phyloP scores from a whole-genome alignment of 2,113 vertebrate genomes.

The Neogobius melanostomus region DNA sequence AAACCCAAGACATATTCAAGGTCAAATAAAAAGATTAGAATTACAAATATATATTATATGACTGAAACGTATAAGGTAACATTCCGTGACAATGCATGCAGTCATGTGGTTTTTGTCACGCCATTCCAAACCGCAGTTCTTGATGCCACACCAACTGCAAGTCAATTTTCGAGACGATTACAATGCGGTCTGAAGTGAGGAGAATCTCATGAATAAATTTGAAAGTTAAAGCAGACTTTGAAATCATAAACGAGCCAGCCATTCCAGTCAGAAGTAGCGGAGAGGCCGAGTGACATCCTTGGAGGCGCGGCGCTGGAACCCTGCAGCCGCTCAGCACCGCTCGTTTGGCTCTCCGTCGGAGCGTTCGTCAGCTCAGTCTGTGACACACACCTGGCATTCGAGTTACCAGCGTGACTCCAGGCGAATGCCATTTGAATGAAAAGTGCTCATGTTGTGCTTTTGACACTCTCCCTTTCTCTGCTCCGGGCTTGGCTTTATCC shows the following conservation, averaged over 20 bases:
- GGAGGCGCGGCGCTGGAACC: not conserved
- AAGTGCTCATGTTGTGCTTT: not conserved
- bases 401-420: not conserved
- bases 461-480: not conserved
- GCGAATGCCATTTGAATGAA: not conserved
- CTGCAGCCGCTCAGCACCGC: not conserved
- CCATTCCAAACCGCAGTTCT: not conserved
- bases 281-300: not conserved
- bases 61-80: not conserved
- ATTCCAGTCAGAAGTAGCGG: not conserved
- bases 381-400: constrained; percentile 7
- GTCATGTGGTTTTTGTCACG: not conserved
- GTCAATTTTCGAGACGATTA: not conserved
- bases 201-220: not conserved
- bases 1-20: too few relatives aligned
- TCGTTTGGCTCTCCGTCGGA: not conserved
- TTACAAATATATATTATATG: too few relatives aligned
- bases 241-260: not conserved
- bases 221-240: not conserved
- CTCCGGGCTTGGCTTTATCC: not conserved
- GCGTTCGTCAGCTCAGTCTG: not conserved
- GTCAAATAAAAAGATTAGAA: too few relatives aligned
- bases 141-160: not conserved
- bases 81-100: not conserved
- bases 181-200: not conserved